Conservation (phyloP, 2,113 vertebrate species). For the Semnornis frantzii region DNA sequence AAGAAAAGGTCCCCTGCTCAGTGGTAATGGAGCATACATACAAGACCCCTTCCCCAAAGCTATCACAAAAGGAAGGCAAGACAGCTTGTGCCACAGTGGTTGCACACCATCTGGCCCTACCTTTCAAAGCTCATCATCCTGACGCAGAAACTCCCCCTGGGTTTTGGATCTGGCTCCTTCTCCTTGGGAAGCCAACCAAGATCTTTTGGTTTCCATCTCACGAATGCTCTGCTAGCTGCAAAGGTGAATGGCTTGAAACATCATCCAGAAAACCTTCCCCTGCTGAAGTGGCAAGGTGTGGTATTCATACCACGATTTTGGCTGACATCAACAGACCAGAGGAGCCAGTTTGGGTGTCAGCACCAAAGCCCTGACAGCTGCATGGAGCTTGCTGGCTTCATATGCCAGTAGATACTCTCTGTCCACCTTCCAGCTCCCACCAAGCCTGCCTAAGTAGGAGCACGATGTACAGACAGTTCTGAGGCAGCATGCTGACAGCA, state of each 20-base stretch:
- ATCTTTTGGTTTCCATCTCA: neutral
- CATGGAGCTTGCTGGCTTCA: neutral
- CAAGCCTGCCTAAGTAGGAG: slow-evolving; percentile 8
- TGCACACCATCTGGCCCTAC: neutral
- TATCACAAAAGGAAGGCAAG: neutral
- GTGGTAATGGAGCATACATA: neutral
- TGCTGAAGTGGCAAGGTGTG: neutral
- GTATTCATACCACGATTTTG: neutral
- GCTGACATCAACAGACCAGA: neutral
- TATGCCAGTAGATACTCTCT: neutral
- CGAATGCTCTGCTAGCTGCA: neutral
- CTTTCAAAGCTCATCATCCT: neutral
- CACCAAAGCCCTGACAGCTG: neutral
- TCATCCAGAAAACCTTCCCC: neutral
- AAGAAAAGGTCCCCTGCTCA: neutral
- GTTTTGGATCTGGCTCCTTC: neutral
- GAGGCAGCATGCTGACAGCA: neutral
- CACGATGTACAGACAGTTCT: neutral
- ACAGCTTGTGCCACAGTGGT: fast-evolving
- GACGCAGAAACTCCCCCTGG: neutral
- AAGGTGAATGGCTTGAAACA: neutral
- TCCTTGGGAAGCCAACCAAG: neutral
- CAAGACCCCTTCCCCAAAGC: neutral
- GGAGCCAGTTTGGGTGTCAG: neutral
- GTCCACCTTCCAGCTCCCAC: neutral